Evolutionary conservation across 1,140 invertebrate species (phyloP).

Genomic region (Papilio glaucus): DNA sequence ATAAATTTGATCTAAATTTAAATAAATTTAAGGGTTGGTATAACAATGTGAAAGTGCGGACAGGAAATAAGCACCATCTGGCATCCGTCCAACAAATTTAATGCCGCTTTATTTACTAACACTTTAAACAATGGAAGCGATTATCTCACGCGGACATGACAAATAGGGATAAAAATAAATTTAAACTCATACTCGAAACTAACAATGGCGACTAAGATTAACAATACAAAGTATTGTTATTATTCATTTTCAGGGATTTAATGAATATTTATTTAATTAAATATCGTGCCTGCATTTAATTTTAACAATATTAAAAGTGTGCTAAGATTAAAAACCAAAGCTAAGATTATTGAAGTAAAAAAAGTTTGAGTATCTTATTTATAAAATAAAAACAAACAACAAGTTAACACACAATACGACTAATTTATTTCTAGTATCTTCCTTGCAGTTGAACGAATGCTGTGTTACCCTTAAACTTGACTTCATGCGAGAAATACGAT

Average conservation of each 20-base stretch:
- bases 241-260: not conserved
- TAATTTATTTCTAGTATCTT: too few species aligned
- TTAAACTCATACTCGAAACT: not conserved
- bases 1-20: not conserved
- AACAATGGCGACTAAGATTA: slow-evolving; percentile 28
- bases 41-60: not conserved
- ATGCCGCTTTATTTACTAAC: slow-evolving; percentile 33
- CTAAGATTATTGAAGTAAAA: too few species aligned
- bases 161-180: slow-evolving; percentile 29
- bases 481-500: not conserved
- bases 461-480: not conserved
- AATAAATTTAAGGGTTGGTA: not conserved
- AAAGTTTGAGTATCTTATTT: too few species aligned
- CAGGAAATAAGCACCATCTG: not conserved
- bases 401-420: too few species aligned
- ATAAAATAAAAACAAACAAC: too few species aligned
- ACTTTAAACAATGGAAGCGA: slow-evolving; percentile 32
- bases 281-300: too few species aligned
- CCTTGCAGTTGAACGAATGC: too few species aligned
- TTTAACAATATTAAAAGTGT: too few species aligned
- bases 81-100: slow-evolving; percentile 27
- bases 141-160: slow-evolving; percentile 23
- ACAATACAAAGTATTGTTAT: slow-evolving; percentile 12
- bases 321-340: too few species aligned
- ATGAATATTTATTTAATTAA: too few species aligned